Base-by-base conservation (phyloP, 2,888 invertebrate species). In the Nezara viridula region DNA sequence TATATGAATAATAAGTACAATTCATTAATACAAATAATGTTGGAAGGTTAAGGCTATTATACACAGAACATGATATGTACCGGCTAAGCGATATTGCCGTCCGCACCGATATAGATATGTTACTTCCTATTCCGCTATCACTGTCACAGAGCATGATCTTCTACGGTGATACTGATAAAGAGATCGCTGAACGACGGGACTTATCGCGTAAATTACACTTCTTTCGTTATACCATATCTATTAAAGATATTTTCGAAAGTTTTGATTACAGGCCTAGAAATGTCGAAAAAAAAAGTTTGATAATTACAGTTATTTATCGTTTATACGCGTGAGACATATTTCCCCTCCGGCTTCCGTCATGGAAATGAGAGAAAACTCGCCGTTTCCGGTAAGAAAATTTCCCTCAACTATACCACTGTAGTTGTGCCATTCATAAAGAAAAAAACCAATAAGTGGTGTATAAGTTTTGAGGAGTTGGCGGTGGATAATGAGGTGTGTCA, bases 391-490 rank as follows among this genome's bases (percentile, higher is more conserved):
- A 19, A 60, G 66, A 16, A 73, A 73, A 73, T 73, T 73, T 37
- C 7, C 37, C n/a, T 4, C 44, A 81, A n/a, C 81, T 37, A 21
- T 47, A 40, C n/a, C 44, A 44, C 16, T 0, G 6, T 2, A 0
- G 44, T 44, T 44, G 44, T 81, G n/a, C 24, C 81, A 81, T 81
- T 44, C 44, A 44, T 47, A 81, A 81, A 81, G 37, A 81, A 40
- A 81, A 66, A 5, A 37, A 14, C 44, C 81, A 81, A 81, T 81
- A 44, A 81, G 81, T 32, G 19, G 14, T 47, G 44, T 44, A 37
- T 47, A 44, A 81, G 81, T 73, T 73, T 37, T 32, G 66, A 19
- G 66, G 32, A 60, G n/a, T 60, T 60, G 60, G 27, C 60, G 27
- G n/a, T 24, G 32, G 37, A 5, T 81, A 81, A 81, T 47, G 44